These are phyloP conservation scores for Drosophila ficusphila DNA, from an alignment of 1,140 invertebrate genomes.

Conservation along the genomic window DNA sequence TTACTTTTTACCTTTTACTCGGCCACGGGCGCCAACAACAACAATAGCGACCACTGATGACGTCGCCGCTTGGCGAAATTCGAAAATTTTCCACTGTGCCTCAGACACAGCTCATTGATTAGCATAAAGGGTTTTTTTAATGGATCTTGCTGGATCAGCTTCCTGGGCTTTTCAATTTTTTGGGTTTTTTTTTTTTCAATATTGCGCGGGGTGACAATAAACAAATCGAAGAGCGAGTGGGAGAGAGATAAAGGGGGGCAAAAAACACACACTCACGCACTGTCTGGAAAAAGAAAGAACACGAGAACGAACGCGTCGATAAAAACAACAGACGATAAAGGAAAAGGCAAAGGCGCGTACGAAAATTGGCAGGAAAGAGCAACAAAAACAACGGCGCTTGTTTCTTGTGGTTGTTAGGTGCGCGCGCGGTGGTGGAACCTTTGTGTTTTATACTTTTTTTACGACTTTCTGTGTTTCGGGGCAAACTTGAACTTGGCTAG, in stretches of 20 bases:
- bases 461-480: constrained; percentile 53
- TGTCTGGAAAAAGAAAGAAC: constrained; percentile 5
- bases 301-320: constrained; percentile 56
- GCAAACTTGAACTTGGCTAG: constrained; percentile 69
- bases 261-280: constrained; percentile 14
- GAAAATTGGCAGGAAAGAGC: constrained; percentile 45
- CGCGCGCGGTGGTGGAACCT: constrained; percentile 11
- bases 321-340: constrained; percentile 56
- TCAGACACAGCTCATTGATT: constrained; percentile 54
- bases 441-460: constrained; percentile 51
- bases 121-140: constrained; percentile 19
- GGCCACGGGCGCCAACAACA: constrained; percentile 32
- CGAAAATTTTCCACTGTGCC: constrained; percentile 70
- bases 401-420: constrained; percentile 17
- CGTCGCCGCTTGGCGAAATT: constrained; percentile 40
- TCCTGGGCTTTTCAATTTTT: not conserved
- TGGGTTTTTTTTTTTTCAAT: constrained; percentile 3
- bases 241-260: not conserved
- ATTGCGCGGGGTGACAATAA: constrained; percentile 31
- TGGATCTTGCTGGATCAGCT: not conserved
- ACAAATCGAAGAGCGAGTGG: constrained; percentile 13
- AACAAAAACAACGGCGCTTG: constrained; percentile 33
- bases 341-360: constrained; percentile 21
- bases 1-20: constrained; percentile 48
- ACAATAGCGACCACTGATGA: constrained; percentile 36